A percentile compares a stretch with the other conserved stretches of the same genome.
Conservation (phyloP, 92 coral and sea anemone species). For the Muricea muricata region DNA sequence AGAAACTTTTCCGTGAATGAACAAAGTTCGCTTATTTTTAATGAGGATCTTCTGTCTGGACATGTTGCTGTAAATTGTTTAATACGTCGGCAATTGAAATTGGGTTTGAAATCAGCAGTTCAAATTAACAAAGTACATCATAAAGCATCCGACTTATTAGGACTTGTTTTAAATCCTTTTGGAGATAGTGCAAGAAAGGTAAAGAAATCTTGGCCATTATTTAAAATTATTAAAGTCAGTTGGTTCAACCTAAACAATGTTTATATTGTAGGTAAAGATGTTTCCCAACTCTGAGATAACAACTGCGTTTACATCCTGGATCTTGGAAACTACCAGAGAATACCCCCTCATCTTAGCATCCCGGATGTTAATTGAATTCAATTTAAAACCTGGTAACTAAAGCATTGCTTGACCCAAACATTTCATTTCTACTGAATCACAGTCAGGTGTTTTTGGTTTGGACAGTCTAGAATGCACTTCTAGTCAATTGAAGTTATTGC, state of each 20-base stretch:
- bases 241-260: no score
- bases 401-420: no score
- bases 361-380: slow-evolving; percentile 29
- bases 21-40: slow-evolving; percentile 10
- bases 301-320: slow-evolving; percentile 31
- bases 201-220: background rate
- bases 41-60: slow-evolving; percentile 61
- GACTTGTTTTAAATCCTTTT: slow-evolving; percentile 80
- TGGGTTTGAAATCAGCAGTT: slow-evolving; percentile 67
- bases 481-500: no score
- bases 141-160: slow-evolving; percentile 72
- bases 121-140: slow-evolving; percentile 54
- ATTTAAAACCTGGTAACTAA: slow-evolving; percentile 21
- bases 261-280: background rate
- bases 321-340: slow-evolving; percentile 35
- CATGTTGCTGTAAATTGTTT: slow-evolving; percentile 58
- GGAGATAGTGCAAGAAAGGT: slow-evolving; percentile 68
- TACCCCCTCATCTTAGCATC: slow-evolving; percentile 27
- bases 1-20: background rate
- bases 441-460: no score
- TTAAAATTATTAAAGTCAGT: no score
- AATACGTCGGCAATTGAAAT: slow-evolving; percentile 68
- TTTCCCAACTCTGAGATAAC: slow-evolving; percentile 13
- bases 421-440: no score
- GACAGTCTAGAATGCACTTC: no score